A percentile compares a stretch with the other conserved stretches of the same genome.
phyloP scores from a whole-genome alignment of 2,888 invertebrate genomes.

The Conchocele bisecta region DNA sequence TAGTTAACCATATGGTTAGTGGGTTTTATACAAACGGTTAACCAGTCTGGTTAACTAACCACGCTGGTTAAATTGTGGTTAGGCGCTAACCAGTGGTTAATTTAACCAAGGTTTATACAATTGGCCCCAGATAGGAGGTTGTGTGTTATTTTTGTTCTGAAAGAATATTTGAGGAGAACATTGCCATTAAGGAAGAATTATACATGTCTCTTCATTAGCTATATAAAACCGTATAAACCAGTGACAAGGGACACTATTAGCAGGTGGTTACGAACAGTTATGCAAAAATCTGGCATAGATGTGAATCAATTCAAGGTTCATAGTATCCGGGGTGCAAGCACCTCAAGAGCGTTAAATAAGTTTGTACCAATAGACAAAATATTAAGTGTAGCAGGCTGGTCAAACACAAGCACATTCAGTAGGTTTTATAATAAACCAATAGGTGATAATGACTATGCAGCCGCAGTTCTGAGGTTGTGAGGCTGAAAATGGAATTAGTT shows the following conservation, averaged over 20 bases:
- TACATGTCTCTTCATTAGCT: not conserved
- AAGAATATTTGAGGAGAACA: not conserved
- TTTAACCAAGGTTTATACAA: too few species aligned
- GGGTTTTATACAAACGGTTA: too few species aligned
- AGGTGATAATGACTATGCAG: too few species aligned
- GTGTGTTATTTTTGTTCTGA: too few species aligned
- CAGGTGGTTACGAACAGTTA: not conserved
- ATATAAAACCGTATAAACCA: not conserved
- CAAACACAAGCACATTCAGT: not conserved
- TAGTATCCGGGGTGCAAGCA: not conserved
- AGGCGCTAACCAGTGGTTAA: too few species aligned
- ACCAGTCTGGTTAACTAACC: too few species aligned
- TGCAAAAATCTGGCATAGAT: not conserved
- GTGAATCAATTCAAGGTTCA: not conserved
- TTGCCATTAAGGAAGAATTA: not conserved
- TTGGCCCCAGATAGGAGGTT: too few species aligned
- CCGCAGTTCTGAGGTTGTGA: too few species aligned
- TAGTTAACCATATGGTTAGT: too few species aligned
- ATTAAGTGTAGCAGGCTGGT: conserved; percentile 11
- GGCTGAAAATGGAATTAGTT: too few species aligned
- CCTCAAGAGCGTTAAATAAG: not conserved
- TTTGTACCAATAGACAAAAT: not conserved
- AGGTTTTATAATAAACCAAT: conserved; percentile 3
- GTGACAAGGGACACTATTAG: not conserved
- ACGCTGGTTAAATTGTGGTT: too few species aligned